These are phyloP conservation scores for Zaprionus obscuricornis DNA, from an alignment of 2,888 invertebrate genomes.

Conservation along the genomic window DNA sequence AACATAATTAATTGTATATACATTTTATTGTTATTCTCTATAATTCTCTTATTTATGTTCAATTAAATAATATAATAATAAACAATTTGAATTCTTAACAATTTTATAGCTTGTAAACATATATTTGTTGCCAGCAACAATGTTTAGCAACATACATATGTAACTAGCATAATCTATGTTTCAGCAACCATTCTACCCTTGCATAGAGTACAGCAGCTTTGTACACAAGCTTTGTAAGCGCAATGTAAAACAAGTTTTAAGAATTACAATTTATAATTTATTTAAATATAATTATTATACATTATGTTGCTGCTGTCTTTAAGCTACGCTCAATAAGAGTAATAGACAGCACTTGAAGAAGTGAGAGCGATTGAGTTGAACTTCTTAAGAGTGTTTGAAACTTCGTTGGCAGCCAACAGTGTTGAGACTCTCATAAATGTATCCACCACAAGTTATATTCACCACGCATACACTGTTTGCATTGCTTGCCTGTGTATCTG, in stretches of 20 bases:
- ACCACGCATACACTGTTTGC: conserved; percentile 18
- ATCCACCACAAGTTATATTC: conserved; percentile 28
- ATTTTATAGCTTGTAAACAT: conserved; percentile 1
- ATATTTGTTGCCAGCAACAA: conserved; percentile 4
- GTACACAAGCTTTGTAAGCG: no score
- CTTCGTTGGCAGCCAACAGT: conserved; percentile 1
- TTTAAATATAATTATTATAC: not conserved
- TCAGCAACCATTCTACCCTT: not conserved
- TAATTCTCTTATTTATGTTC: no score
- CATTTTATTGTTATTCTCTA: no score
- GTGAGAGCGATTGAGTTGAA: no score
- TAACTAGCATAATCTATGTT: not conserved
- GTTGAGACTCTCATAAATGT: not conserved
- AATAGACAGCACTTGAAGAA: no score
- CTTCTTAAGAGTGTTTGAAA: conserved; percentile 15
- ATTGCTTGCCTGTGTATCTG: no score
- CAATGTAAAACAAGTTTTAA: not conserved
- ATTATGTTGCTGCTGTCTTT: no score
- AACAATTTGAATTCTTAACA: not conserved
- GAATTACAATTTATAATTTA: not conserved
- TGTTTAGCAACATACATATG: conserved; percentile 12
- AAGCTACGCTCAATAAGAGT: no score
- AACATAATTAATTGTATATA: no score
- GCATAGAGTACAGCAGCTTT: not conserved
- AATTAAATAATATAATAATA: not conserved